Evolutionary conservation across 2,113 vertebrate genomes (phyloP), one percentile per base, ranked within the genome.

Genomic region (Spheniscus mendiculus): DNA sequence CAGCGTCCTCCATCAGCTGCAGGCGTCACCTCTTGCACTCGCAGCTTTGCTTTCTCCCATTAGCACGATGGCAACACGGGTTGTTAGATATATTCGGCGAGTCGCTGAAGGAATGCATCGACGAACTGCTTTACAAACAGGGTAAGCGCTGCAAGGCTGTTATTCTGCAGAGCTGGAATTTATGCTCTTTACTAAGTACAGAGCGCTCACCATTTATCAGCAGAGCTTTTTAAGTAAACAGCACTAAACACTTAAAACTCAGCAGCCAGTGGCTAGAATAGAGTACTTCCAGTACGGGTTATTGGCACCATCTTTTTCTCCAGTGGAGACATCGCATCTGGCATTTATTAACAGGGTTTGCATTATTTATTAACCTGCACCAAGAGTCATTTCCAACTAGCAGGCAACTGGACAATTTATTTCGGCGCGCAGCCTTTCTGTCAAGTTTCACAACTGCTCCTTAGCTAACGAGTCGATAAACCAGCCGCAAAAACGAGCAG

Each of bases 321-420:
- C 9, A 21, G 90, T 5, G 0, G 88, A 87, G 86, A 61, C 20
- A 15, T 69, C 20, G 6, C 77, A 19, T 80, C 93, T 85, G 91
- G 84, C 69, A 90, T 53, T 95, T 91, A 86, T 96, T 97, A 95
- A 95, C 55, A 42, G 90, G 90, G 80, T 55, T 32, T 96, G 85
- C 91, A 92, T 96, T 97, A 98, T 96, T 97, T 97, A 97, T 96
- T 97, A 94, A 94, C 90, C 96, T 42, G 93, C 97, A 95, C 79
- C 42, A 40, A 56, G 81, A 97, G 61, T 85, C 52, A 67, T 84
- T 97, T 86, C 96, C 91, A 92, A 62, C 55, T 44, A 18, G 12
- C 93, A 58, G 77, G 63, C 73, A 80, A 79, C 29, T 3, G 72
- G 62, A n/a, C 61, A 52, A 72, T 93, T 94, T 70, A 80, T 85